Base-by-base conservation (phyloP, 1,140 invertebrate species). In the Rhopalosiphum maidis region DNA sequence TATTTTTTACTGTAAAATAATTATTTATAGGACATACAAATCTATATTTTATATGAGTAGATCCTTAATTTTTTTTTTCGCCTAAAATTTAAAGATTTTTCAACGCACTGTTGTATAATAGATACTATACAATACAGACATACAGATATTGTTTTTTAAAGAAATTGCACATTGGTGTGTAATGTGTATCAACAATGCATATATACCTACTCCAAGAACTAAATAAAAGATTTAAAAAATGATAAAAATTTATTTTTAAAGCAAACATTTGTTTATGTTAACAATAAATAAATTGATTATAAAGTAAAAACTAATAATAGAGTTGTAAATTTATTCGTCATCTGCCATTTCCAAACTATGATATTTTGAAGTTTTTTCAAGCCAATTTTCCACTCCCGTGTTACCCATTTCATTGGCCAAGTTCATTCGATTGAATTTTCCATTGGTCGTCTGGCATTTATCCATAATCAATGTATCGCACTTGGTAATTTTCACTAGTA, bases 351-450 rank as follows among this genome's bases (percentile, higher is more conserved):
- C 97, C 94, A 97, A 97, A 94, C 96, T 97, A 94, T 97, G 97
- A 94, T 97, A 97, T 94, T 97, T 97, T 82, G 97, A 97, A 51
- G 96, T 97, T 0, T 96, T 97, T 94, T 97, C 97, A 8, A 97
- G 95, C 96, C 97, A 97, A 94, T 96, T 97, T 94, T 97, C 97
- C 3, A 96, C 96, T 46, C 96, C 96, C 85, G 95, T 95, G 15
- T 96, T 96, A 0, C 96, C 96, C 87, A 93, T 93, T 89, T 93
- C 85, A 51, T 89, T 93, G 11, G 93, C 87, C 35, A 90, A 93
- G 41, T 93, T 93, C n/a, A 93, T 93, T 51, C 85, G 60, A n/a
- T 93, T 87, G n/a, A 77, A 68, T 88, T 88, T 90, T 9, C 51
- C 92, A 43, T 86, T 88, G 54, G 41, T 93, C 23, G 37, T 77